Base-by-base conservation (phyloP, 2,113 vertebrate species). In the Hippocampus comes region DNA sequence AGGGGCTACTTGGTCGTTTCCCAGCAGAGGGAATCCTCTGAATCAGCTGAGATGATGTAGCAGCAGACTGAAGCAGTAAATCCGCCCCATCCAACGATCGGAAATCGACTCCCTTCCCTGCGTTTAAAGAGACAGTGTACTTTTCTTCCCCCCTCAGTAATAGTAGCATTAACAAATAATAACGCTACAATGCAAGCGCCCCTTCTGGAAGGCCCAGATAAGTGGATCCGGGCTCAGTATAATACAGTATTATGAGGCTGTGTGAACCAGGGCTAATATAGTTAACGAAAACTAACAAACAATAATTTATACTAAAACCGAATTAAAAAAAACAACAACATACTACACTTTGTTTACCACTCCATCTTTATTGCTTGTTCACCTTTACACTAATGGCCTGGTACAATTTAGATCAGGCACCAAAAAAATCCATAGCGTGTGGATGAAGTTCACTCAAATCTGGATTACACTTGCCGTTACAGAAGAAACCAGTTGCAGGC, bases 281-380 rank as follows among this genome's bases (percentile, higher is more conserved):
- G 14, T 46, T 46, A 46, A 46, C 12, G 14, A 46, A 46, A 46
- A 14, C 2, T 46, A 46, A 46, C 12, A 14, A 46, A 14, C 10
- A 46, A 46, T 14, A 46, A 46, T 14, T 46, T 4, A 46, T 38
- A 46, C 12, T 46, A 46, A 46, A 46, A 46, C 10, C 14, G 43
- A 46, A 15, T 46, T 15, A 3, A 46, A 46, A 46, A 46, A 46
- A 27, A 27, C 27, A 27, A 27, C 3, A 46, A 46, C 11, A 46
- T 12, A 46, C 43, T 14, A 46, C 43, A 14, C 14, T 46, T 66
- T 68, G 27, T 51, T 64, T 65, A 81, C 76, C 66, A 82, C 82
- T 88, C 84, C 79, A 82, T 82, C 69, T 89, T 89, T 89, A 89
- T 89, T 89, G 86, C 86, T 87, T 82, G 83, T 80, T 81, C 30